phyloP scores from a whole-genome alignment of 2,113 vertebrate genomes.

The Microtus ochrogaster region DNA sequence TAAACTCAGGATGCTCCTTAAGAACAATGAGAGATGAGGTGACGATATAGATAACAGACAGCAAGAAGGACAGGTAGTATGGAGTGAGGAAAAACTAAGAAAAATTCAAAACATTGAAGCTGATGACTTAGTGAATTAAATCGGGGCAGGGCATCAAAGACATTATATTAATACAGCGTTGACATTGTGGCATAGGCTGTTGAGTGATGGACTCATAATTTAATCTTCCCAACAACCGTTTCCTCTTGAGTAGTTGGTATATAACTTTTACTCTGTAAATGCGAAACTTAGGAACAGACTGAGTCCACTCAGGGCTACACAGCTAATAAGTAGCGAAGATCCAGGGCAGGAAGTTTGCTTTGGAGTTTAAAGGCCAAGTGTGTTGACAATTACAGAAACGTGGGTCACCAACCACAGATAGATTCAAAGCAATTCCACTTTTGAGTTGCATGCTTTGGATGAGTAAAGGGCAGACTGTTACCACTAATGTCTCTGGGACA shows the following conservation, averaged over 20 bases:
- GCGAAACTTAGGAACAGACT: neutral
- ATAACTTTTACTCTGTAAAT: neutral
- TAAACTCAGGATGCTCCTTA: neutral
- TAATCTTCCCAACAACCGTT: neutral
- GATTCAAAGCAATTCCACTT: constrained; percentile 33
- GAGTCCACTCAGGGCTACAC: neutral
- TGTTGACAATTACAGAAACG: constrained; percentile 3
- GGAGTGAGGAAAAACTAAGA: neutral
- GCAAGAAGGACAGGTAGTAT: neutral
- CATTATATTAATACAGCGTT: neutral
- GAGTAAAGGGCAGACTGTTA: neutral
- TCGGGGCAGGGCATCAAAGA: neutral
- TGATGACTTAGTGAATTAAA: neutral
- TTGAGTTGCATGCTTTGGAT: neutral
- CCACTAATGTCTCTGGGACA: neutral
- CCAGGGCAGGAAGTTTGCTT: constrained; percentile 39
- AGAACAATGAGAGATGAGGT: neutral
- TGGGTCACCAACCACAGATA: neutral
- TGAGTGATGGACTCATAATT: constrained; percentile 24
- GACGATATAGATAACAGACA: neutral
- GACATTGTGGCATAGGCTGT: neutral
- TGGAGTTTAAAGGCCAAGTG: constrained; percentile 48
- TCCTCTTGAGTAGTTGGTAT: neutral
- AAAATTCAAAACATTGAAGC: neutral
- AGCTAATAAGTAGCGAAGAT: neutral